Base-by-base conservation (phyloP, 2,888 invertebrate genomes). In the Drosophila atripex region DNA sequence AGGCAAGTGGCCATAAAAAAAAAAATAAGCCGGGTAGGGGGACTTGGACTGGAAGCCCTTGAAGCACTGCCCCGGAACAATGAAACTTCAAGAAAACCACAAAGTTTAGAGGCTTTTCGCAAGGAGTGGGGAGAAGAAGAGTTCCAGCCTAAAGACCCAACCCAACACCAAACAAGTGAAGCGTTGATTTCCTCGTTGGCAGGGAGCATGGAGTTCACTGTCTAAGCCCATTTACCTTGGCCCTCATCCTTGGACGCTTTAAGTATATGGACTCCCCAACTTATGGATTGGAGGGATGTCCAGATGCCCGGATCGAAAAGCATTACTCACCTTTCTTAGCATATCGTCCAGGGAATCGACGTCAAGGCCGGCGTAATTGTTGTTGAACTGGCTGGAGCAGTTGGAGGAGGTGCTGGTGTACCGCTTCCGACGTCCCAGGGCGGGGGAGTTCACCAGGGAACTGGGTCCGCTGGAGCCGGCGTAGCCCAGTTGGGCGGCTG, bases 331-430 rank as follows among this genome's bases (percentile, higher is more conserved):
- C 95, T 95, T 95, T 90, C 94, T 94, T 90, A 95, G 93, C 94
- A 95, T 95, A 92, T 95, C 95, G 91, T 95, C 95, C 85, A 95
- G 93, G 85, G 95, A 95, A 89, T 95, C 95, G 94, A 95, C 95
- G 91, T 95, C 95, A 91, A 93, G 91, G 86, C 92, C 92, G 82
- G 93, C 92, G 88, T 93, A 93, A 90, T 93, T 93, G 90, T 93
- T 93, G 85, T 93, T 93, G 92, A 94, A 93, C 90, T 93, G 93
- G 92, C 93, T 93, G 82, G 93, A 93, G 91, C 93, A 93, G 78
- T 92, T 93, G 90, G 92, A 93, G 89, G 92, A 93, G 91, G 93
- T 91, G 83, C 91, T 91, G 55, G 94, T 93, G 92, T 94, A 94
- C 90, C 91, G 91, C 68, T 94, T 94, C 90, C 94, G 94, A 86